Base-by-base conservation (phyloP, 2,888 invertebrate species). In the Hipparchia sbordonii region DNA sequence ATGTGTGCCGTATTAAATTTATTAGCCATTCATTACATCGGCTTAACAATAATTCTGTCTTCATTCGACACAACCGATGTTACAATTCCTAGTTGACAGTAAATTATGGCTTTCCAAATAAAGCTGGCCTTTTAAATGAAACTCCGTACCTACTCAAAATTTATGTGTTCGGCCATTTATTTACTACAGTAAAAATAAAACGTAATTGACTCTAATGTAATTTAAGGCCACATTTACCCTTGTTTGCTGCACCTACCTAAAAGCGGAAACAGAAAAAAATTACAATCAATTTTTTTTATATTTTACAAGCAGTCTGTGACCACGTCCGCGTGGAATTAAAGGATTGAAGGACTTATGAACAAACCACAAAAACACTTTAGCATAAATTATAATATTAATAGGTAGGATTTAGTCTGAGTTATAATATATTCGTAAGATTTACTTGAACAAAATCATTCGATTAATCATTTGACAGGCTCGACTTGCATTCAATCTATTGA, bases 31-130 rank as follows among this genome's bases (percentile, higher is more conserved):
- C n/a, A 67, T 56, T 56, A 67, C 45, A 33, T 51, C 10, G 65
- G 67, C 46, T 67, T 46, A n/a, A 67, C 57, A 67, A 65, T 65
- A 51, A 67, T 45, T 56, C 13, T 67, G 56, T 67, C 67, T 56
- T 67, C 56, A 56, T 57, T 57, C 67, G 67, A 57, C 67, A 67
- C 67, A 46, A 57, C 67, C 67, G 57, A 67, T 67, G 67, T 67
- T 67, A n/a, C 67, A 67, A 67, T 67, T 67, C 67, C 67, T 67
- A 67, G 67, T 67, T 67, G 67, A 23, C 67, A 67, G 57, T 67
- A 67, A 67, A 67, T 67, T 57, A 67, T 67, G 56, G 67, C 67
- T 67, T 23, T 57, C 67, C 67, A 67, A 67, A 67, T 67, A 67
- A 56, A 57, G 67, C 56, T n/a, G 56, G 39, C 13, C 45, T 67